Percentiles rank a stretch among this genome's conserved stretches.
Evolutionary conservation across 2,797 vertebrate genomes (phyloP).

Genomic region (Aeoliscus strigatus): DNA sequence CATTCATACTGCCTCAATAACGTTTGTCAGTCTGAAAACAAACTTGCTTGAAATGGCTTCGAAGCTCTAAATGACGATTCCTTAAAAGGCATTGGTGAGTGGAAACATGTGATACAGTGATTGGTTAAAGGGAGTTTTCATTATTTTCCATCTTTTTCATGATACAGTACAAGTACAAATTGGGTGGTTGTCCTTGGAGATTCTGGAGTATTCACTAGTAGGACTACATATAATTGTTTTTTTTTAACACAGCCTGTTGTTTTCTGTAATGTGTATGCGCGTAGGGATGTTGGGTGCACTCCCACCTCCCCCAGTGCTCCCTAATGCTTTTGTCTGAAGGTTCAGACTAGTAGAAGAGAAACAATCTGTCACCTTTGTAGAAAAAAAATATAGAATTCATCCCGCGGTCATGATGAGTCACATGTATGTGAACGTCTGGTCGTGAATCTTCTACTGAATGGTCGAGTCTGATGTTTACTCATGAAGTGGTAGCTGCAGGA

Average conservation of each 20-base stretch:
- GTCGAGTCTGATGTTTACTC: slow-evolving; percentile 12
- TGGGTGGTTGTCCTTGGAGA: slow-evolving; percentile 25
- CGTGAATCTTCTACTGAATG: slow-evolving; percentile 22
- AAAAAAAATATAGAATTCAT: slow-evolving; percentile 25
- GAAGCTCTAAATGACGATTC: slow-evolving; percentile 1
- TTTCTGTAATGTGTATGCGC: slow-evolving; percentile 16
- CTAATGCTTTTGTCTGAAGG: no score
- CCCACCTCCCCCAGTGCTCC: neutral
- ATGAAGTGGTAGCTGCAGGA: slow-evolving; percentile 34
- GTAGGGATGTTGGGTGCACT: slow-evolving; percentile 13
- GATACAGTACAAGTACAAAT: slow-evolving; percentile 14
- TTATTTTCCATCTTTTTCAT: neutral
- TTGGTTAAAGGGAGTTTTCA: slow-evolving; percentile 6
- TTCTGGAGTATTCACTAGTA: slow-evolving; percentile 9
- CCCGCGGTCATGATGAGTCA: slow-evolving; percentile 23
- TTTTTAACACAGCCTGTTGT: slow-evolving; percentile 29
- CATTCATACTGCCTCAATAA: slow-evolving; percentile 3
- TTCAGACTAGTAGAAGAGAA: no score
- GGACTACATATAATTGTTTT: slow-evolving; percentile 27
- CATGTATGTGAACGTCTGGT: slow-evolving; percentile 17
- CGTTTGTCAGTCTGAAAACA: slow-evolving; percentile 8
- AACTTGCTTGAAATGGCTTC: slow-evolving; percentile 2
- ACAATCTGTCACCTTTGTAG: slow-evolving; percentile 15
- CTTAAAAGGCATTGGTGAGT: neutral
- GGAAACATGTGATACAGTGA: neutral